Evolutionary conservation across 2,888 invertebrate species (phyloP).

Genomic region (Cacoxenus indagator): DNA sequence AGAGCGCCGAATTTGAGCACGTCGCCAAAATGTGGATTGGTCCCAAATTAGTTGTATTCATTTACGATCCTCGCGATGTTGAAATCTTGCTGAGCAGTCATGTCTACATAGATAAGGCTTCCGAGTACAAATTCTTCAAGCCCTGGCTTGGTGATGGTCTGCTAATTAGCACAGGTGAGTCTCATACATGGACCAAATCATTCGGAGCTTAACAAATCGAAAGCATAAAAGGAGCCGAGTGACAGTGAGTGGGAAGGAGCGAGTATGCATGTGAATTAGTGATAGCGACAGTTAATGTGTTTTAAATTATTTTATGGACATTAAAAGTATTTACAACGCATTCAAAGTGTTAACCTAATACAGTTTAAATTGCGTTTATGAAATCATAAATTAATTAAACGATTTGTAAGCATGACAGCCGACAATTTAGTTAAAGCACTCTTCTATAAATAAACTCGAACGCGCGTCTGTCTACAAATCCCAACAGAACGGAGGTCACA

Average conservation of each 20-base stretch:
- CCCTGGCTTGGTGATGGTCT: constrained; percentile 89
- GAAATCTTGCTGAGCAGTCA: constrained; percentile 85
- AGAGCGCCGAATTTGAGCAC: constrained; percentile 72
- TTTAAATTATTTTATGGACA: background rate
- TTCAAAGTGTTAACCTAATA: constrained; percentile 35
- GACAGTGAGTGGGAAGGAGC: constrained; percentile 24
- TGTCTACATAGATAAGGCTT: constrained; percentile 84
- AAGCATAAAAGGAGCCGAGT: background rate
- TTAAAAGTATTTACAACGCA: constrained; percentile 3
- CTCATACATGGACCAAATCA: background rate
- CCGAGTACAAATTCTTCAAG: constrained; percentile 84
- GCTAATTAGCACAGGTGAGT: constrained; percentile 81
- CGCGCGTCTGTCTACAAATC: too few species aligned
- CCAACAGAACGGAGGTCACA: too few species aligned
- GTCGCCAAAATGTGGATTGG: constrained; percentile 83
- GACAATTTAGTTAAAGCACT: constrained; percentile 33
- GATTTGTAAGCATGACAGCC: constrained; percentile 53
- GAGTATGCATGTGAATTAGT: background rate
- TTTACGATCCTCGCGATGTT: constrained; percentile 83
- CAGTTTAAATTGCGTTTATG: constrained; percentile 50
- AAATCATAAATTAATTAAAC: constrained; percentile 60
- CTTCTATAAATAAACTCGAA: too few species aligned
- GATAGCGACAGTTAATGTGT: background rate
- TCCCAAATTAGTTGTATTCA: constrained; percentile 80
- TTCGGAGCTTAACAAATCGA: background rate